Evolutionary conservation across 2,113 vertebrate genomes (phyloP), one percentile per base, ranked within the genome.

Genomic region (Rhynchopsitta pachyrhyncha): DNA sequence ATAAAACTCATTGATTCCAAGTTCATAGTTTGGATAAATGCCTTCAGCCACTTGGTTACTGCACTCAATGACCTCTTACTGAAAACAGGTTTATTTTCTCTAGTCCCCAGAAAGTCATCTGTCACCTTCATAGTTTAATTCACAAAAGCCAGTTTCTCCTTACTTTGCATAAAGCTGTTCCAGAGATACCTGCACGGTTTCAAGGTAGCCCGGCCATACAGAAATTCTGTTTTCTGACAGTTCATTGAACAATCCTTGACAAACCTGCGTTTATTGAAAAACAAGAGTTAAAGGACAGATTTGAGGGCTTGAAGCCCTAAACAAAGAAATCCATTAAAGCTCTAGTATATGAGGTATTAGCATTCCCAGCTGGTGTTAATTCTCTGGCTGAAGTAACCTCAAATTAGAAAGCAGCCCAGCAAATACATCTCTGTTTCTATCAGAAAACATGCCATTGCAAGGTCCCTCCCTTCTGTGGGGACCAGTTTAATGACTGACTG

Each of bases 141-240:
- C 79, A 91, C 59, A 87, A 37, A 67, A 94, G 37, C 78, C 25
- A 77, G n/a, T 53, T 90, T 95, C 76, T 93, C 77, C 97, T 98
- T 98, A 99, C 99, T 98, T 99, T 95, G 97, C 82, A 70, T 98
- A 98, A 80, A 99, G 98, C 75, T 98, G 98, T 91, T 99, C 99
- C 98, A 98, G 28, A 47, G 99, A 98, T 17, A 96, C 84, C 1
- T 97, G 97, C 37, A 92, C 17, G 6, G 98, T 98, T 95, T 99
- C 98, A 80, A 99, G 98, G 96, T 99, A 99, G 64, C 99, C 99
- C 7, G 99, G 99, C 99, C 99, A 99, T 3, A 98, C 98, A 57
- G 98, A 98, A 97, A 99, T 98, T 62, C 98, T 98, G 18, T 88
- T 98, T 87, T 98, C 98, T 95, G 98, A 97, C 18, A 99, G 97